These are phyloP conservation scores for Chloroceryle inda DNA, from an alignment of 2,797 vertebrate genomes.

Conservation along the genomic window DNA sequence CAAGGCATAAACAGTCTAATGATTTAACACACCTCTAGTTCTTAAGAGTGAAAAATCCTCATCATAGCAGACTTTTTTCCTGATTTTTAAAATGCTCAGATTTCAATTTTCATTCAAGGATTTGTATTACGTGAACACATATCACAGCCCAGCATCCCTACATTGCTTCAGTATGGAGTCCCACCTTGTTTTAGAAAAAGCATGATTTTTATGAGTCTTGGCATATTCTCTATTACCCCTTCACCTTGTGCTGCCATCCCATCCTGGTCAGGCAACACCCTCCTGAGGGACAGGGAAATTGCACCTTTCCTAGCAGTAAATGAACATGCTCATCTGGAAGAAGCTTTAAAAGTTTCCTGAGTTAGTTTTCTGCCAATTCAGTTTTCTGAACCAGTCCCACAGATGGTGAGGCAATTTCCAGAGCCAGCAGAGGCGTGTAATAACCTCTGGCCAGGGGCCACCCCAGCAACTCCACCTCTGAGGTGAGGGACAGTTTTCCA, in stretches of 20 bases:
- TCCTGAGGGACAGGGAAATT: neutral
- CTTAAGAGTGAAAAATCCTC: neutral
- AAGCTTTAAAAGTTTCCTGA: neutral
- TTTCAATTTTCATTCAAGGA: neutral
- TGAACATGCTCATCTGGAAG: neutral
- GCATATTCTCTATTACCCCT: fast-evolving
- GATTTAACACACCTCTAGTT: neutral
- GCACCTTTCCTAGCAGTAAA: neutral
- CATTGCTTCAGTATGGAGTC: neutral
- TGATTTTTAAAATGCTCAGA: neutral
- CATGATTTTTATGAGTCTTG: neutral
- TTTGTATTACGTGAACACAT: neutral
- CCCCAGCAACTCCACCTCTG: neutral
- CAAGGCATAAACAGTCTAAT: neutral
- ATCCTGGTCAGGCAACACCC: neutral
- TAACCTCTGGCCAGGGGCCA: neutral
- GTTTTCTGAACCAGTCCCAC: neutral
- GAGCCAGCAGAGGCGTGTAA: neutral
- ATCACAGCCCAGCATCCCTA: neutral
- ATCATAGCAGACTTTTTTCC: neutral
- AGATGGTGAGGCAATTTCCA: constrained; percentile 6
- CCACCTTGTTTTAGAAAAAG: neutral
- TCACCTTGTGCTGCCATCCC: neutral
- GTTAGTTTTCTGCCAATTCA: constrained; percentile 6
- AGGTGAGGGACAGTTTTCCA: neutral